These are phyloP conservation scores for Epizoanthus fatuus DNA, from an alignment of 92 coral and sea anemone species.

Conservation along the genomic window DNA sequence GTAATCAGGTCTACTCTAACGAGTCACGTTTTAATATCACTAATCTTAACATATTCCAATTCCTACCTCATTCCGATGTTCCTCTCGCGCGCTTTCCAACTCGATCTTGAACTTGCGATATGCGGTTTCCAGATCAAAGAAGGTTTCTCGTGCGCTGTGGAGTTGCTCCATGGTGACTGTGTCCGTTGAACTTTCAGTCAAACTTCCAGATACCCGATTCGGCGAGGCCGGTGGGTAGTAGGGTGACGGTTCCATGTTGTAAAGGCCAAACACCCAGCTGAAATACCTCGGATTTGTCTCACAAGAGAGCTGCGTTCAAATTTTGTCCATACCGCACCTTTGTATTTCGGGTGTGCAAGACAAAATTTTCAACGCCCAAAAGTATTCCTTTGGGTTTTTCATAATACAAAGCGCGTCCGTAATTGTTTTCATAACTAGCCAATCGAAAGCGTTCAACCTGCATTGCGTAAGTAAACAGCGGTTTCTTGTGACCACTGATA, in stretches of 20 bases:
- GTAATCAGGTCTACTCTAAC: not conserved
- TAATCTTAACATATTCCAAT: not conserved
- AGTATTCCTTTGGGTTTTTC: constrained; percentile 22
- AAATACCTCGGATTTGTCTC: not conserved
- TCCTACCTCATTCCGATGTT: constrained; percentile 95
- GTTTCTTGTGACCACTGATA: not conserved
- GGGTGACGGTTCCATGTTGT: constrained; percentile 31
- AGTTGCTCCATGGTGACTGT: constrained; percentile 90
- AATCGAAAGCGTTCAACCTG: constrained; percentile 20
- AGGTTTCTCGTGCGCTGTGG: constrained; percentile 96
- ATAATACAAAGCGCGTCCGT: constrained; percentile 21
- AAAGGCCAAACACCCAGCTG: not conserved
- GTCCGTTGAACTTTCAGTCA: constrained; percentile 45
- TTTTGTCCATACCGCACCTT: not conserved
- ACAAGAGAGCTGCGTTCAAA: not conserved
- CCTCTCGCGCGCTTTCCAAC: constrained; percentile 89
- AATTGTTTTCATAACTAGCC: constrained; percentile 18
- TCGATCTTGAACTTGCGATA: constrained; percentile 94
- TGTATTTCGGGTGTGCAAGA: constrained; percentile 9
- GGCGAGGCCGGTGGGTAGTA: constrained; percentile 3
- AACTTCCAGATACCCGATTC: constrained; percentile 9
- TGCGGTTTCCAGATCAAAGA: constrained; percentile 89
- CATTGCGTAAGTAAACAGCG: constrained; percentile 3
- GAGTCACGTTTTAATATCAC: not conserved
- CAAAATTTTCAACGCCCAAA: constrained; percentile 35